Evolutionary conservation across 2,797 vertebrate genomes (phyloP).

Genomic region (Fistularia commersonii): DNA sequence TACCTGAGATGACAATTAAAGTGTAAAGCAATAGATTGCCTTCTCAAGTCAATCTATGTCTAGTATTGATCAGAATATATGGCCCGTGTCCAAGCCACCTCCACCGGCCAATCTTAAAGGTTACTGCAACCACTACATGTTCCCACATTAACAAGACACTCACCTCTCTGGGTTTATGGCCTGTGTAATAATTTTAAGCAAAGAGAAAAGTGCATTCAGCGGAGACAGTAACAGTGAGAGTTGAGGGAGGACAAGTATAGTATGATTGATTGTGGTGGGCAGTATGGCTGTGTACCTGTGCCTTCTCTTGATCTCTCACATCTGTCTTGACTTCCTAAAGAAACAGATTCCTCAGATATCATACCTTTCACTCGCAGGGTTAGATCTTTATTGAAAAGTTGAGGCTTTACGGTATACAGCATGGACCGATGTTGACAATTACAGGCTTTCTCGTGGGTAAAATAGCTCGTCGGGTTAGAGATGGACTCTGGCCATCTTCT

Average conservation of each 20-base stretch:
- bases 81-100: conserved; percentile 62
- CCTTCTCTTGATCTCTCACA: conserved; percentile 69
- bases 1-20: conserved; percentile 62
- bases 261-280: conserved; percentile 74
- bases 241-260: conserved; percentile 74
- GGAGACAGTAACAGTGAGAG: conserved; percentile 72
- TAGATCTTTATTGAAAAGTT: conserved; percentile 37
- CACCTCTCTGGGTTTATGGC: conserved; percentile 74
- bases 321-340: conserved; percentile 68
- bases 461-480: too few relatives aligned
- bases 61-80: conserved; percentile 67
- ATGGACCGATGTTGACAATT: too few relatives aligned
- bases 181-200: conserved; percentile 78
- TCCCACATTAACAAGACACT: conserved; percentile 74
- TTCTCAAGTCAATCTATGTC: conserved; percentile 53
- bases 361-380: conserved; percentile 43
- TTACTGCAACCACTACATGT: conserved; percentile 72
- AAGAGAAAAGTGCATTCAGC: conserved; percentile 73
- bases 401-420: conserved; percentile 9
- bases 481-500: too few relatives aligned
- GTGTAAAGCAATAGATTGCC: conserved; percentile 56
- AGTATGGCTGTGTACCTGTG: conserved; percentile 70
- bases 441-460: too few relatives aligned
- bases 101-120: conserved; percentile 71
- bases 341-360: conserved; percentile 46